A percentile compares a stretch with the other conserved stretches of the same genome.
phyloP scores from a whole-genome alignment of 1,140 invertebrate species.

The Hyles vespertilio region DNA sequence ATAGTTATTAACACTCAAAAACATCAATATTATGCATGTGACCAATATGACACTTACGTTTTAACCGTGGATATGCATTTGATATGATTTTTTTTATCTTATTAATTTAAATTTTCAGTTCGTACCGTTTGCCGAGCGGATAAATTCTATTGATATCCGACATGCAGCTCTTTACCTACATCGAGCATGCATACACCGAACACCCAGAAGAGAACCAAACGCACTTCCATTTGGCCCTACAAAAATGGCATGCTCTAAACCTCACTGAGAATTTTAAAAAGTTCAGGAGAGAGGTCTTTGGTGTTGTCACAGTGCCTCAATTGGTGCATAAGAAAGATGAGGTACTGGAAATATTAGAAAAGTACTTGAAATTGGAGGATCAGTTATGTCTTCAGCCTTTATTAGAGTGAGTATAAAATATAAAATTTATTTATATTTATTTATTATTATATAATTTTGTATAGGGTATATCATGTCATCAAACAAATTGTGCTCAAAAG shows the following conservation, averaged over 20 bases:
- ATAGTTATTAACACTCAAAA: too few species aligned
- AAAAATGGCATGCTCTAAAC: conserved; percentile 92
- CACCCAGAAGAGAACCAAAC: conserved; percentile 83
- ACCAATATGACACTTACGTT: too few species aligned
- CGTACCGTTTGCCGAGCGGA: conserved; percentile 88
- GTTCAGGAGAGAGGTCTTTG: conserved; percentile 83
- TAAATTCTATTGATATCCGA: conserved; percentile 89
- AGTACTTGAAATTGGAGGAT: conserved; percentile 83
- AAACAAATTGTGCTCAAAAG: too few species aligned
- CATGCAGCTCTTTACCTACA: conserved; percentile 80
- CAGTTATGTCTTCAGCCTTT: conserved; percentile 85
- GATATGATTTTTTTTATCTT: background rate
- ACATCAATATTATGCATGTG: too few species aligned
- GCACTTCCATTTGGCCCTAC: conserved; percentile 86
- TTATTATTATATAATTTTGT: conserved; percentile 28
- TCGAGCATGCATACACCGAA: conserved; percentile 81
- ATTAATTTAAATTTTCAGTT: conserved; percentile 81
- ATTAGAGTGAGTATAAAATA: conserved; percentile 83
- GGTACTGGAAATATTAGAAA: conserved; percentile 82
- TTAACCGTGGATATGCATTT: too few species aligned
- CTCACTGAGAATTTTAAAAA: conserved; percentile 87
- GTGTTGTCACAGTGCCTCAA: conserved; percentile 87
- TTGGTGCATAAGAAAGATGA: conserved; percentile 86
- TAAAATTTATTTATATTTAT: conserved; percentile 7
- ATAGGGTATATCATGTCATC: too few species aligned